phyloP scores from a whole-genome alignment of 2,113 vertebrate species.

The Strigops habroptila region DNA sequence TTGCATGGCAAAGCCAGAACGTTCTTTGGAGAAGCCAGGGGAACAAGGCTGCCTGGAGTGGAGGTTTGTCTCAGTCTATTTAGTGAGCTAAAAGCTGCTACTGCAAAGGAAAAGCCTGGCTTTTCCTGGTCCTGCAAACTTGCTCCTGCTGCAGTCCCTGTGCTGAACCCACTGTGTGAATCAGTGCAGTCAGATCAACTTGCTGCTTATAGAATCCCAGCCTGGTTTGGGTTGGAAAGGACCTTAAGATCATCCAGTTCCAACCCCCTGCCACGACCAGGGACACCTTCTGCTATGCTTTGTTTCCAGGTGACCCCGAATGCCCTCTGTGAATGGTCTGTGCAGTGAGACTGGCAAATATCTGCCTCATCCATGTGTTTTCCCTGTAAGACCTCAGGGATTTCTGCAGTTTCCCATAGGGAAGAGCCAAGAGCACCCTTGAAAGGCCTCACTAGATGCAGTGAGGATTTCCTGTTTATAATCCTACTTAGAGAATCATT shows the following conservation, averaged over 20 bases:
- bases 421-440: neutral
- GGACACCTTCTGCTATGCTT: neutral
- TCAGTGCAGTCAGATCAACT: neutral
- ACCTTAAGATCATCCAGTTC: neutral
- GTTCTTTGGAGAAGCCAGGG: neutral
- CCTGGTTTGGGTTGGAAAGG: neutral
- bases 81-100: neutral
- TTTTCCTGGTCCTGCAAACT: neutral
- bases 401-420: neutral
- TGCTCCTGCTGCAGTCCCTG: neutral
- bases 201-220: neutral
- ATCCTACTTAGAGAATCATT: neutral
- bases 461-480: neutral
- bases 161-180: neutral
- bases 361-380: neutral
- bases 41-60: neutral
- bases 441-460: neutral
- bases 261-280: neutral
- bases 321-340: neutral
- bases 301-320: neutral
- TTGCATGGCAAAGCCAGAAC: rapidly evolving
- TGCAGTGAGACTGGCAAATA: neutral
- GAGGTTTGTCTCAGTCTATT: neutral
- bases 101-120: neutral
- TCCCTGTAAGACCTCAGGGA: neutral